Evolutionary conservation across 2,797 vertebrate species (phyloP).

Genomic region (Psittacula derbiana): DNA sequence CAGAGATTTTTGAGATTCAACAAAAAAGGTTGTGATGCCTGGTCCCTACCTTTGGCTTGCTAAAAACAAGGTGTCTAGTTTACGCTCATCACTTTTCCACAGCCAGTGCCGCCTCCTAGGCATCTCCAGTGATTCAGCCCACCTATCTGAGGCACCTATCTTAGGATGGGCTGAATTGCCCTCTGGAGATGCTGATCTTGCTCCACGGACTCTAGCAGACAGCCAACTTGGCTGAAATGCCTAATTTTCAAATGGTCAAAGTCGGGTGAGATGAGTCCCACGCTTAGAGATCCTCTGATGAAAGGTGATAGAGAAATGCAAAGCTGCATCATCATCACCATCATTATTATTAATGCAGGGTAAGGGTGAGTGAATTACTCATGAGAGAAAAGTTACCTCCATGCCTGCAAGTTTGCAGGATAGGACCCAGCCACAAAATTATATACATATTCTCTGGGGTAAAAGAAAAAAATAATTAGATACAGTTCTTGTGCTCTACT

Average conservation of each 20-base stretch:
- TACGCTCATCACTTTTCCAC: neutral
- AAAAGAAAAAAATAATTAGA: neutral
- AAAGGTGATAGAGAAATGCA: conserved; percentile 23
- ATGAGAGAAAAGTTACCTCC: conserved; percentile 2
- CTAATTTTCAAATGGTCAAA: conserved; percentile 23
- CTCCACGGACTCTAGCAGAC: neutral
- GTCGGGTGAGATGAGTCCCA: conserved; percentile 55
- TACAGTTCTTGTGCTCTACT: neutral
- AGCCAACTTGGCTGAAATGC: neutral
- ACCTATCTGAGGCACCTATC: conserved; percentile 56
- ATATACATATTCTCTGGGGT: neutral
- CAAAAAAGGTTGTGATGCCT: neutral
- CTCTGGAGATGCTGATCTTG: conserved; percentile 62
- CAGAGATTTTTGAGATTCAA: neutral
- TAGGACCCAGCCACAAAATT: neutral
- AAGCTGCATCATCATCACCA: neutral
- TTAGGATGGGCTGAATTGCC: conserved; percentile 40
- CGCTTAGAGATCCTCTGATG: conserved; percentile 46
- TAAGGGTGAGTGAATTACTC: conserved; percentile 37
- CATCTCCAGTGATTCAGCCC: conserved; percentile 60
- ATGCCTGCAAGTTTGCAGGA: neutral
- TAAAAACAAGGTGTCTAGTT: conserved; percentile 21
- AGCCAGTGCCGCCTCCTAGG: conserved; percentile 23
- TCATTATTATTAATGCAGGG: neutral
- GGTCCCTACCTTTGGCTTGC: neutral